phyloP scores from a whole-genome alignment of 2,797 vertebrate species.

The Gouania willdenowi region DNA sequence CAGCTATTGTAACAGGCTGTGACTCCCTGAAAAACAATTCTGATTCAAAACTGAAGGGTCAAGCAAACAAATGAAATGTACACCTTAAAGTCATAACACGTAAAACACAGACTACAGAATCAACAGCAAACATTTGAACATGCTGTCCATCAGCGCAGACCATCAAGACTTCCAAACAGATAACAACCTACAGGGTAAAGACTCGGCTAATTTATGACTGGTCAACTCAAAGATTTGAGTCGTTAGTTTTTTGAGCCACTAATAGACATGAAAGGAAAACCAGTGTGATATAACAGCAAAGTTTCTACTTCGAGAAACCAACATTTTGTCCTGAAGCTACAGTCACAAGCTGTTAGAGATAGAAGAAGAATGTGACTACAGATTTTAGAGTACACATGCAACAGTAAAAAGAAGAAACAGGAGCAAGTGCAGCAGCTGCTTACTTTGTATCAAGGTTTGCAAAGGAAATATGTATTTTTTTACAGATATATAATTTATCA shows the following conservation, averaged over 20 bases:
- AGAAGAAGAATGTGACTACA: slow-evolving; percentile 19
- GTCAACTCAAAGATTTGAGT: background rate
- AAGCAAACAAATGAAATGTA: slow-evolving; percentile 55
- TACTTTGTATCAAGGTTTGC: background rate
- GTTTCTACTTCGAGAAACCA: slow-evolving; percentile 6
- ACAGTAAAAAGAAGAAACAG: background rate
- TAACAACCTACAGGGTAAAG: background rate
- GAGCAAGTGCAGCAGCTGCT: background rate
- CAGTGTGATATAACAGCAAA: slow-evolving; percentile 1
- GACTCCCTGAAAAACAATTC: slow-evolving; percentile 52
- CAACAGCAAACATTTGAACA: slow-evolving; percentile 44
- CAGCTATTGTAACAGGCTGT: slow-evolving; percentile 47
- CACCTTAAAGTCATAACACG: slow-evolving; percentile 36
- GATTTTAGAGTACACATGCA: background rate
- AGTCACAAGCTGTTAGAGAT: slow-evolving; percentile 37
- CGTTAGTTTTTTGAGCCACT: background rate
- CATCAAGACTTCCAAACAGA: background rate
- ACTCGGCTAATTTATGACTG: background rate
- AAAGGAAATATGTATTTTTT: background rate
- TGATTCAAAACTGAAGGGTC: slow-evolving; percentile 49
- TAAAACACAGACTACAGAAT: slow-evolving; percentile 41
- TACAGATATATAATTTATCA: no score
- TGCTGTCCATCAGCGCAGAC: slow-evolving; percentile 22
- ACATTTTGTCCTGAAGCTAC: slow-evolving; percentile 30
- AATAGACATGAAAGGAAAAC: background rate